phyloP scores from a whole-genome alignment of 2,113 vertebrate genomes.

The Lota lota region DNA sequence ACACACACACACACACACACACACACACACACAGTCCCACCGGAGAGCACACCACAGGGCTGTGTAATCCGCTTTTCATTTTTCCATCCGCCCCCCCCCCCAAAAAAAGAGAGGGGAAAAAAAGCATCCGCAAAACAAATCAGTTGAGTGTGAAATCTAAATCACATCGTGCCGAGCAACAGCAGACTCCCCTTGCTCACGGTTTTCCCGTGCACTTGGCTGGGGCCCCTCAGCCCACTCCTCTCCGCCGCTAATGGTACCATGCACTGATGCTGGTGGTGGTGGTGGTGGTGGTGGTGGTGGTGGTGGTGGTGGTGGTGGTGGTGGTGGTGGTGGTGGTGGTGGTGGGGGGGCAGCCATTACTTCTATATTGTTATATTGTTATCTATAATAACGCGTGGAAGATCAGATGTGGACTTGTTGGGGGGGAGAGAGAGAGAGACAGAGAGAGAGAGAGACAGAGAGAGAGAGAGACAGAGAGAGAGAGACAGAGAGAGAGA shows the following conservation, averaged over 20 bases:
- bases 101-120: neutral
- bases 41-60: conserved; percentile 8
- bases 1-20: neutral
- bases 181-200: conserved; percentile 33
- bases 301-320: too few species aligned
- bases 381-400: conserved; percentile 24
- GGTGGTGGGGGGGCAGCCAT: conserved; percentile 22
- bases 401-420: too few species aligned
- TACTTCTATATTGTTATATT: conserved; percentile 47
- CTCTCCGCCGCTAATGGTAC: conserved; percentile 32
- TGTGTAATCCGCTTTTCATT: conserved; percentile 50
- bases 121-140: conserved; percentile 32
- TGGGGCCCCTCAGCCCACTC: neutral
- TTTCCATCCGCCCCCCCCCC: conserved; percentile 19
- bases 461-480: too few species aligned
- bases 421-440: neutral
- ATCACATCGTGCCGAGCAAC: conserved; percentile 35
- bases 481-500: too few species aligned
- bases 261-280: too few species aligned
- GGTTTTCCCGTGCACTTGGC: conserved; percentile 41
- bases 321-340: too few species aligned
- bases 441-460: too few species aligned
- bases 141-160: conserved; percentile 61
- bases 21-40: neutral
- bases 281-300: too few species aligned